These are phyloP conservation scores for Aleiodes sp. DNA, from an alignment of 1,140 invertebrate genomes.

Conservation along the genomic window DNA sequence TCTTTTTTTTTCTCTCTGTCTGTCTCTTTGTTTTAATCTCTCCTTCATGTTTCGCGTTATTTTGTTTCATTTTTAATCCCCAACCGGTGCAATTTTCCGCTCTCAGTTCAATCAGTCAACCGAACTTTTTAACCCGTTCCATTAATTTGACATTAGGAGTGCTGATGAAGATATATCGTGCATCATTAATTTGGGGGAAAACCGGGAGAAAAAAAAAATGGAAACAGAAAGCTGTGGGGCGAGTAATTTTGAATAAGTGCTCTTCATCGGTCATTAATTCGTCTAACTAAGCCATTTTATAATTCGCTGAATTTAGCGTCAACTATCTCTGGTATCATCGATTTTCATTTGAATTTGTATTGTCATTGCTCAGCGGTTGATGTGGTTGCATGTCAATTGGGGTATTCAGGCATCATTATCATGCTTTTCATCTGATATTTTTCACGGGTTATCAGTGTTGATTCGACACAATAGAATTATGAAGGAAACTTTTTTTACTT, in stretches of 20 bases:
- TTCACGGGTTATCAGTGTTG: no score
- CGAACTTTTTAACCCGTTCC: not conserved
- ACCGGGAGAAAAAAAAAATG: no score
- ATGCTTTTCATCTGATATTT: not conserved
- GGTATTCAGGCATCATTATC: not conserved
- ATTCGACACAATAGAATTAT: no score
- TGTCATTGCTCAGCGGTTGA: not conserved
- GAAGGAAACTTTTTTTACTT: no score
- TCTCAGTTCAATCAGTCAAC: not conserved
- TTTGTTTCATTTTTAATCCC: constrained; percentile 1
- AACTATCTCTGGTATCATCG: not conserved
- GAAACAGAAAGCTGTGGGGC: no score
- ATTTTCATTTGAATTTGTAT: not conserved
- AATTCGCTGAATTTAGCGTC: not conserved
- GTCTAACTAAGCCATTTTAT: not conserved
- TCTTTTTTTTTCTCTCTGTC: constrained; percentile 33
- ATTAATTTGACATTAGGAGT: not conserved
- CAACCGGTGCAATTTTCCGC: not conserved
- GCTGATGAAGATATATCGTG: not conserved
- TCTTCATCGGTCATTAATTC: not conserved
- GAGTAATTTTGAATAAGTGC: no score
- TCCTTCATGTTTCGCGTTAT: constrained; percentile 23
- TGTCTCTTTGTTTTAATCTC: constrained; percentile 44
- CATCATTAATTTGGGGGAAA: not conserved
- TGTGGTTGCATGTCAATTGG: not conserved